These are phyloP conservation scores for Gasterosteus nipponicus DNA, from an alignment of 2,113 vertebrate species.

Conservation along the genomic window DNA sequence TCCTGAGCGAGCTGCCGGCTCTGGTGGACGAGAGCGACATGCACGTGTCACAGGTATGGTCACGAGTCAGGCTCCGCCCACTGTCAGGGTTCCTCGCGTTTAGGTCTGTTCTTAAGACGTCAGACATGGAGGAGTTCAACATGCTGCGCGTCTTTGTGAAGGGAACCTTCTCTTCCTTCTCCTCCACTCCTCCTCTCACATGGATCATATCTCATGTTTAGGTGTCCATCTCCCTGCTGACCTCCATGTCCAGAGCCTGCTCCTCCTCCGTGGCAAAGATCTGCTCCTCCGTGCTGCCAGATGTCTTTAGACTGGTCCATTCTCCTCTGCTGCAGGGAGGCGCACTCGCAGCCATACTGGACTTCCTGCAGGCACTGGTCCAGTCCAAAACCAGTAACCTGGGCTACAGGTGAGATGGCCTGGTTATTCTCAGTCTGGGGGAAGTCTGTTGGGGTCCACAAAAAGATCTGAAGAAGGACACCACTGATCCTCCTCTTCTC, in stretches of 20 bases:
- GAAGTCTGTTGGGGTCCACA: no score
- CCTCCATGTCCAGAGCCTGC: conserved; percentile 83
- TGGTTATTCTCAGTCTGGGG: no score
- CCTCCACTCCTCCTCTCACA: background rate
- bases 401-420: conserved; percentile 70
- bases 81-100: no score
- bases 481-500: background rate
- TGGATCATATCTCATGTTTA: conserved; percentile 5
- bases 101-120: no score
- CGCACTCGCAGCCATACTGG: conserved; percentile 82
- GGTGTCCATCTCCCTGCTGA: conserved; percentile 87
- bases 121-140: no score
- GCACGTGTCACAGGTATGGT: conserved; percentile 89
- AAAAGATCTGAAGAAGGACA: no score
- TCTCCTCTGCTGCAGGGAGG: conserved; percentile 90
- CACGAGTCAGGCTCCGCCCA: background rate
- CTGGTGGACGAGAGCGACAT: conserved; percentile 91
- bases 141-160: no score
- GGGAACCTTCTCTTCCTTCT: no score
- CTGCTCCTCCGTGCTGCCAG: conserved; percentile 79
- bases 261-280: conserved; percentile 86
- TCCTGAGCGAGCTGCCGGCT: conserved; percentile 86
- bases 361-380: conserved; percentile 87
- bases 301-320: conserved; percentile 86
- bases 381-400: conserved; percentile 77